Base-by-base conservation (phyloP, 1,140 invertebrate genomes). In the Sminthurides bifidus region DNA sequence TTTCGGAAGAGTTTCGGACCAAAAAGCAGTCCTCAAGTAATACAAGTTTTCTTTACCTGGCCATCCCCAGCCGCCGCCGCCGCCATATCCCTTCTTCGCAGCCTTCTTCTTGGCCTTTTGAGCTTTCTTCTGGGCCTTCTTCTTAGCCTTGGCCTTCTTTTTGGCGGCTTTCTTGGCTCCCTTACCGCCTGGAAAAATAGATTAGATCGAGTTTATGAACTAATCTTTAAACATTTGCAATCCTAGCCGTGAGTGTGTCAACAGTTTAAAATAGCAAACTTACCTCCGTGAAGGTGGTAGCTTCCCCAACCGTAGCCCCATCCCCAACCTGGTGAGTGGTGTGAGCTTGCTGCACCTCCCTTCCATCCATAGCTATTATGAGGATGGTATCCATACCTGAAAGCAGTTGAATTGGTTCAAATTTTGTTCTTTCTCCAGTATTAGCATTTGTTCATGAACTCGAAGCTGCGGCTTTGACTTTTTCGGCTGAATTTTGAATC, bases 281-380 rank as follows among this genome's bases (percentile, higher is more conserved):
- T 17, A 21, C 17, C 30, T 12, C 56, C 56, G 43, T 62, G 56
- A 27, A 55, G 45, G 35, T 65, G 63, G 55, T 65, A 65, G 19
- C 60, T 62, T 45, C 63, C 63, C 63, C 63, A 65, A 35, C 63
- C 59, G 45, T 65, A 65, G 6, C 46, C 31, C 55, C 55, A 57
- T 27, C 55, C 55, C 55, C 55, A 57, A 23, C 55, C 55, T 35
- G 46, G 46, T n/a, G 10, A 17, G 27, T 49, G 46, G 30, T 49
- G 46, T 4, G 35, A 31, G 17, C 52, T 43, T 38, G n/a, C 15
- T 8, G 26, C 38, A 31, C 43, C 38, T 57, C 61, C 61, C 54
- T 59, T 59, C 57, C 57, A 59, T 63, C 61, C 61, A 38, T 63
- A 57, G 48, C 55, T 58, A 19, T 61, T 61, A 24, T 57, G 54